Evolutionary conservation across 2,113 vertebrate genomes (phyloP).

Genomic region (Hoplias malabaricus): DNA sequence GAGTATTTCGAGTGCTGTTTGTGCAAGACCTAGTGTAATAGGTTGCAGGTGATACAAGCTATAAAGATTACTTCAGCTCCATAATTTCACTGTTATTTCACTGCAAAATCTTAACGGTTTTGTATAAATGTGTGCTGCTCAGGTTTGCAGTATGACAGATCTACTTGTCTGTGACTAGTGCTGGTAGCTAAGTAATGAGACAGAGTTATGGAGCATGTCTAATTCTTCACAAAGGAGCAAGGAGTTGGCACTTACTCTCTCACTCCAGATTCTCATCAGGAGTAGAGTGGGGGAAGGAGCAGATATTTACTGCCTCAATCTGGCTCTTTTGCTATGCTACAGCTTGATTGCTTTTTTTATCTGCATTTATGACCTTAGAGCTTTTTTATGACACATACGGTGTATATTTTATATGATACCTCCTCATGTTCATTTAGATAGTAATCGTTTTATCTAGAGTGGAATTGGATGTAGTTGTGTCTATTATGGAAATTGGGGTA

Average conservation of each 20-base stretch:
- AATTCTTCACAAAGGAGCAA: constrained; percentile 45
- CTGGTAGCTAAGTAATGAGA: constrained; percentile 41
- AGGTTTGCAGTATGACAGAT: constrained; percentile 6
- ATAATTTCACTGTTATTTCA: background rate
- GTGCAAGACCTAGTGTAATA: background rate
- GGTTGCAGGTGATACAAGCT: background rate
- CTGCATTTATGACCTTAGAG: constrained; percentile 39
- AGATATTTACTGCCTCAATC: constrained; percentile 51
- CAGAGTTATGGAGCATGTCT: constrained; percentile 50
- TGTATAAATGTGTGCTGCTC: background rate
- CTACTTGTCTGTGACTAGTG: constrained; percentile 25
- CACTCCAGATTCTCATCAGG: constrained; percentile 14
- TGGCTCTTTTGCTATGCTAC: constrained; percentile 34
- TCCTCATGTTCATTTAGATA: constrained; percentile 29
- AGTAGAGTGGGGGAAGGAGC: constrained; percentile 38
- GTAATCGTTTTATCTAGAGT: background rate
- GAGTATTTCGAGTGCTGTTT: too few relatives aligned
- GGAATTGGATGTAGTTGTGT: background rate
- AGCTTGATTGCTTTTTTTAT: constrained; percentile 41
- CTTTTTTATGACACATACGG: constrained; percentile 29
- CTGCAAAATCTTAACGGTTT: background rate
- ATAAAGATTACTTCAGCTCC: background rate
- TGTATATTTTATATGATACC: constrained; percentile 38
- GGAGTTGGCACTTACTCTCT: constrained; percentile 24
- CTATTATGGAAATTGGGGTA: background rate